Conservation (phyloP, 2,888 invertebrate species). For the Colostygia pectinataria region DNA sequence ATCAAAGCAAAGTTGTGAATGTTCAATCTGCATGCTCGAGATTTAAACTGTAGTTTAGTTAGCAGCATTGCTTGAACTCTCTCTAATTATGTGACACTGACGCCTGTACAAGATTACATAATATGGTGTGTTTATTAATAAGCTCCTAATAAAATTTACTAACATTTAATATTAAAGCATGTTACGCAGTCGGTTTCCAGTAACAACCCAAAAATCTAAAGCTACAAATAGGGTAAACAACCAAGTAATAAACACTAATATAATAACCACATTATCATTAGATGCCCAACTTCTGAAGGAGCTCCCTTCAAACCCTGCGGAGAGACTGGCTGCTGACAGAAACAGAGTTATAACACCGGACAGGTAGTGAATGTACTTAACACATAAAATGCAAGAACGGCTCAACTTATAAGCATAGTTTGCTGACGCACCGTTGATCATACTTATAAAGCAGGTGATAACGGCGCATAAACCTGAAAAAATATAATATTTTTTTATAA, state of each 20-base stretch:
- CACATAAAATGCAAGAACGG: slow-evolving; percentile 26
- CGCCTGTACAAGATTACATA: no score
- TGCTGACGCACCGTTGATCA: slow-evolving; percentile 42
- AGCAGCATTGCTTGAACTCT: no score
- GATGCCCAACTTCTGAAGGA: slow-evolving; percentile 45
- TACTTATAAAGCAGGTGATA: slow-evolving; percentile 37
- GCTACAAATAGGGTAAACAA: slow-evolving; percentile 43
- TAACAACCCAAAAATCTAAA: slow-evolving; percentile 44
- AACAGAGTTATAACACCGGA: slow-evolving; percentile 45
- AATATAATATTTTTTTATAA: no score
- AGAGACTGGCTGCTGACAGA: slow-evolving; percentile 44
- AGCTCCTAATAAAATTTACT: no score
- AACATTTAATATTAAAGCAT: slow-evolving; percentile 8
- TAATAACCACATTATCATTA: slow-evolving; percentile 31
- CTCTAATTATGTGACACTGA: no score
- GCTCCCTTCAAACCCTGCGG: slow-evolving; percentile 41
- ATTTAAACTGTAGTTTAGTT: no score
- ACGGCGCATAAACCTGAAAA: slow-evolving; percentile 50
- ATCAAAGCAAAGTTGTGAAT: no score
- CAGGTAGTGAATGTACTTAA: slow-evolving; percentile 44
- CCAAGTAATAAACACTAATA: slow-evolving; percentile 34
- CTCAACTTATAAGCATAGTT: slow-evolving; percentile 38
- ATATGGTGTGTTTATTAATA: no score
- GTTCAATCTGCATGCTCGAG: no score
- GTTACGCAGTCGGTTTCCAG: slow-evolving; percentile 31